Conservation (phyloP, 2,888 invertebrate species). For the Toxonevra muliebris region DNA sequence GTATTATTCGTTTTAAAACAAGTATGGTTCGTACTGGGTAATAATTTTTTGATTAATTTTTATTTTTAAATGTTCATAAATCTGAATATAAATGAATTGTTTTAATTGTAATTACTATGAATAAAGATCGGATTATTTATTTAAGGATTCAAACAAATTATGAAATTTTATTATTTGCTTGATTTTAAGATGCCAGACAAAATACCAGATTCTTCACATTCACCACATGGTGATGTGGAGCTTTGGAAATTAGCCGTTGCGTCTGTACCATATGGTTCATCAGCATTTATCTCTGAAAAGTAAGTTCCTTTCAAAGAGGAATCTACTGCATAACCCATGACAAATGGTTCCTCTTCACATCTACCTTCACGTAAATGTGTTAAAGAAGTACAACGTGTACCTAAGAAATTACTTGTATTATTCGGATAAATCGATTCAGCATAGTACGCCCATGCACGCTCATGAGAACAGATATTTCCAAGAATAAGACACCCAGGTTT, state of each 20-base stretch:
- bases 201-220: no score
- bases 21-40: no score
- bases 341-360: constrained; percentile 39
- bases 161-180: no score
- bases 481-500: constrained; percentile 46
- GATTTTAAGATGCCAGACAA: no score
- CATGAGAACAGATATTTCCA: constrained; percentile 50
- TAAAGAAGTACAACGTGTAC: constrained; percentile 46
- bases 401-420: constrained; percentile 51
- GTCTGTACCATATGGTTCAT: constrained; percentile 46
- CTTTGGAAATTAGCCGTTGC: constrained; percentile 16
- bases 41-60: no score
- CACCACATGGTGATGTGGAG: no score
- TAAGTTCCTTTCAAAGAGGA: constrained; percentile 46
- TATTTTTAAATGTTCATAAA: no score
- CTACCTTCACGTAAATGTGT: constrained; percentile 35
- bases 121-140: no score
- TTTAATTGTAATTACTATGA: no score
- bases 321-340: constrained; percentile 50
- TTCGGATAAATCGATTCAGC: constrained; percentile 54
- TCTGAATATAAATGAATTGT: no score
- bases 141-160: no score
- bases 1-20: no score
- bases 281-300: constrained; percentile 45
- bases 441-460: constrained; percentile 51